Evolutionary conservation across 2,888 invertebrate genomes (phyloP), one percentile per base, ranked within the genome.

Genomic region (Liopterus haemorrhoidalis): DNA sequence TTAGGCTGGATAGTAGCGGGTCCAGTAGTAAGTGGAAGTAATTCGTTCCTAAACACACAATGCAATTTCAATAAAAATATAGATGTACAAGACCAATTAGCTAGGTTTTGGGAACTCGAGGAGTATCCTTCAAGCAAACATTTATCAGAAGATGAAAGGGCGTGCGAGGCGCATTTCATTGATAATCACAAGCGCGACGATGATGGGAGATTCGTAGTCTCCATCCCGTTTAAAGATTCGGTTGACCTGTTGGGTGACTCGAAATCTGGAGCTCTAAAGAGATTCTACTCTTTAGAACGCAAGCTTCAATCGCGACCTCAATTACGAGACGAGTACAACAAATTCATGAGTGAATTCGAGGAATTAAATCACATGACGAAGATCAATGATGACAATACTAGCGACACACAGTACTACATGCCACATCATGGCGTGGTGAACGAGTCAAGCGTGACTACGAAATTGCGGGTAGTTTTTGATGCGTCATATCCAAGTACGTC

Each of bases 331-430:
- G 20, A 40, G 32, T 54, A 54, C 31, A 15, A 19, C 3, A 33
- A 42, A 30, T 54, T 51, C 41, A 53, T 53, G 43, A 19, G 37
- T 1, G 53, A 51, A 35, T 49, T 49, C 22, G 15, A 31, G 9
- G 14, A 6, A 2, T 21, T 48, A 18, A 46, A 46, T 2, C 45
- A 49, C 16, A 49, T 51, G 44, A 32, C 33, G 16, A 27, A 25
- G n/a, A 24, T 36, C 9, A 18, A 14, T 51, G 45, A 39, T 42
- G 5, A 2, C n/a, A 35, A 5, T 21, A 15, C 12, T 37, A 15
- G 11, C 38, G 21, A 11, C n/a, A 4, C 8, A 6, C 2, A 5
- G 4, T 24, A 14, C 16, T 51, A 31, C 12, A 38, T 49, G 3
- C 42, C 43, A 11, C 53, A 53, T 35, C 50, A 48, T 25, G 37